A percentile compares a stretch with the other conserved stretches of the same genome.
phyloP scores from a whole-genome alignment of 2,797 vertebrate species.

The Clamator glandarius region DNA sequence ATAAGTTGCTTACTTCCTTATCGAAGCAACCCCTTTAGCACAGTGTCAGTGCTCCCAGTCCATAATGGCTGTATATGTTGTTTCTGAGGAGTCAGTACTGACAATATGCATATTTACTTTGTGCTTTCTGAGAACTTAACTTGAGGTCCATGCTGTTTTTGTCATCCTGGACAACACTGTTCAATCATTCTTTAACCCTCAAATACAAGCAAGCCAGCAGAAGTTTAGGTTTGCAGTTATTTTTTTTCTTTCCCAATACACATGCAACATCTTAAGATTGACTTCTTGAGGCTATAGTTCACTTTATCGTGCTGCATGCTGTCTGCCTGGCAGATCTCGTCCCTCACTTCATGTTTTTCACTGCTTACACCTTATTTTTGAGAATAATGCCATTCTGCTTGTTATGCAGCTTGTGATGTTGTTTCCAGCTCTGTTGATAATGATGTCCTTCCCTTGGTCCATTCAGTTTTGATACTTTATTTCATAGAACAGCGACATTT shows the following conservation, averaged over 20 bases:
- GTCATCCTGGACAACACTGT: background rate
- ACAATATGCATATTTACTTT: background rate
- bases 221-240: background rate
- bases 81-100: background rate
- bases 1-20: background rate
- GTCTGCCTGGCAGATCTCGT: background rate
- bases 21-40: background rate
- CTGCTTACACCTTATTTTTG: background rate
- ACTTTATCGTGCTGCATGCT: background rate
- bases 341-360: background rate
- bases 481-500: background rate
- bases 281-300: background rate
- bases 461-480: background rate
- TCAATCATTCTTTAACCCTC: background rate
- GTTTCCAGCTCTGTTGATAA: background rate
- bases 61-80: background rate
- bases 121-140: background rate
- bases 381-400: background rate
- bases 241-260: background rate
- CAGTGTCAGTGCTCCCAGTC: accelerated
- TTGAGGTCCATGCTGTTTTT: background rate
- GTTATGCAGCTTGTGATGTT: background rate
- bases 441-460: background rate
- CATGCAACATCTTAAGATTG: background rate
- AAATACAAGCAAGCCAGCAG: background rate